These are phyloP conservation scores for Callorhinus ursinus DNA, from an alignment of 2,113 vertebrate genomes.

Conservation along the genomic window DNA sequence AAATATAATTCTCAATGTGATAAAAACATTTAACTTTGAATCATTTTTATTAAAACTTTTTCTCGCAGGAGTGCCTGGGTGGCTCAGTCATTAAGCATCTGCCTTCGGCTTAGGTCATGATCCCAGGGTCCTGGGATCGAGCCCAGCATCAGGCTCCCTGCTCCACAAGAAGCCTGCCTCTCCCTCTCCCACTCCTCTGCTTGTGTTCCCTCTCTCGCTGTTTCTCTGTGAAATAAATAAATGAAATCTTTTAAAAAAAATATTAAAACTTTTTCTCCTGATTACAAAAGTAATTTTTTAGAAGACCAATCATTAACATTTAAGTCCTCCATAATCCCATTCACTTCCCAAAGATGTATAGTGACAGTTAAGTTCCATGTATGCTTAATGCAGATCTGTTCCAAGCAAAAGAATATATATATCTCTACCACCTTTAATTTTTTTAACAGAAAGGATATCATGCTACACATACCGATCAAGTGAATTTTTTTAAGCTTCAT, in stretches of 20 bases:
- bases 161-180: no score
- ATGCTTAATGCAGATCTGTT: background rate
- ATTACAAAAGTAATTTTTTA: background rate
- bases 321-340: background rate
- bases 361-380: background rate
- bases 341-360: background rate
- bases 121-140: no score
- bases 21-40: slow-evolving; percentile 4
- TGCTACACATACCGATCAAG: background rate
- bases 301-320: background rate
- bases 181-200: no score
- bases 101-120: no score
- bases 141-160: no score
- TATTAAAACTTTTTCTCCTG: background rate
- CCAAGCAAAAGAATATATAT: background rate
- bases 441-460: background rate
- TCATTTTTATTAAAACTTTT: background rate
- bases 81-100: no score
- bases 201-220: no score
- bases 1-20: background rate
- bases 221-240: no score
- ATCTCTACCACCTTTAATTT: background rate
- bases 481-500: background rate
- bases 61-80: background rate
- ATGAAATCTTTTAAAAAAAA: no score